Evolutionary conservation across 2,797 vertebrate genomes (phyloP).

Genomic region (Glossophaga mutica): DNA sequence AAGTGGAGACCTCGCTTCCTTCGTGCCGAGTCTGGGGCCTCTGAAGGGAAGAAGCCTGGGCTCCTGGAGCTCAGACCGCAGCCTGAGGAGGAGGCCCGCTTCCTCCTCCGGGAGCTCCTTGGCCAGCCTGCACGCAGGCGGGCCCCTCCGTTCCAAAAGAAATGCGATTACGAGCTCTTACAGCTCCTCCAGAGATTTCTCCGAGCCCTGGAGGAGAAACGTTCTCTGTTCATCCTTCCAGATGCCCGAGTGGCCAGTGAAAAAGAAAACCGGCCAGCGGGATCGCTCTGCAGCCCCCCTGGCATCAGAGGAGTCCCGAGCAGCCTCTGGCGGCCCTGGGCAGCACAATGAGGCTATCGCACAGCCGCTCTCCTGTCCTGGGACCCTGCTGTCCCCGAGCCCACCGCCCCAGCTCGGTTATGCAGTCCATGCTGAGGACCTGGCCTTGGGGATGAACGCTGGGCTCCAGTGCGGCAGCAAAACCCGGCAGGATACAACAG

Average conservation of each 20-base stretch:
- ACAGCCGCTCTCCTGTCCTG: conserved; percentile 76
- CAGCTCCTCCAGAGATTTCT: conserved; percentile 86
- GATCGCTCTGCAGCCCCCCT: conserved; percentile 78
- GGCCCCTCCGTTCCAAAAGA: conserved; percentile 82
- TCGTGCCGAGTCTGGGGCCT: conserved; percentile 89
- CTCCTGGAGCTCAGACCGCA: conserved; percentile 80
- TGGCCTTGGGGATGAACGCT: conserved; percentile 86
- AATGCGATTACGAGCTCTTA: conserved; percentile 95
- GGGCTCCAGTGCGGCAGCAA: conserved; percentile 85
- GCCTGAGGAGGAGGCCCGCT: conserved; percentile 84
- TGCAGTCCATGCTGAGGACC: conserved; percentile 85
- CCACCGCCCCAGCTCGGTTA: conserved; percentile 86
- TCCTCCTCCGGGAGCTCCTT: conserved; percentile 86
- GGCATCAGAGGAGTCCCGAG: conserved; percentile 77
- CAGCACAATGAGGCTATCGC: conserved; percentile 86
- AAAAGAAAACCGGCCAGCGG: conserved; percentile 81
- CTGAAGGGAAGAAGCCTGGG: conserved; percentile 87
- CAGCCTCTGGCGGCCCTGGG: conserved; percentile 68
- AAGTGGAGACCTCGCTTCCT: conserved; percentile 85
- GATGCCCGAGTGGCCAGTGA: conserved; percentile 88
- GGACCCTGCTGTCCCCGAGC: conserved; percentile 83
- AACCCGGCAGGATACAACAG: conserved; percentile 82
- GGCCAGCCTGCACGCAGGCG: conserved; percentile 71
- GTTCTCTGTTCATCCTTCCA: conserved; percentile 82
- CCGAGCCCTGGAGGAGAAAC: conserved; percentile 83